Evolutionary conservation across 2,888 invertebrate genomes (phyloP).

Genomic region (Rotaria socialis): DNA sequence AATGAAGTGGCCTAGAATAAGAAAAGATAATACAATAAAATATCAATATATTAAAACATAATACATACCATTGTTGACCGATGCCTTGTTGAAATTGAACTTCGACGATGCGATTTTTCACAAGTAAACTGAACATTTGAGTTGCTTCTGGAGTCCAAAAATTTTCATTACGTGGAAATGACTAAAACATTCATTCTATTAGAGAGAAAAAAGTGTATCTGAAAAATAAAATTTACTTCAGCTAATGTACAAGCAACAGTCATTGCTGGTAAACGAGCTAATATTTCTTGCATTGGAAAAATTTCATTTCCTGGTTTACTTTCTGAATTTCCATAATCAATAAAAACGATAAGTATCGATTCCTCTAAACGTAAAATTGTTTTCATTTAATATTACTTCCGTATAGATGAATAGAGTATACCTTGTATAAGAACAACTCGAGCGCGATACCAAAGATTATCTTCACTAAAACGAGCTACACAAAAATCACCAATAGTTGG

Average conservation of each 20-base stretch:
- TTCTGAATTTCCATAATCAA: slow-evolving; percentile 78
- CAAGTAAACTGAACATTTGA: background rate
- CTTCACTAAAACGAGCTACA: slow-evolving; percentile 80
- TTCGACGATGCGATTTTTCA: slow-evolving; percentile 29
- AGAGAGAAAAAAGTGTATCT: background rate
- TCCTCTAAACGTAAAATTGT: slow-evolving; percentile 49
- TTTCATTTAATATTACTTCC: too few relatives aligned
- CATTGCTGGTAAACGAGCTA: slow-evolving; percentile 4
- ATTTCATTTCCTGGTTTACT: slow-evolving; percentile 22
- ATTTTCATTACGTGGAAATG: slow-evolving; percentile 27
- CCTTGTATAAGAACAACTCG: slow-evolving; percentile 73
- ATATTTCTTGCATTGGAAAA: background rate
- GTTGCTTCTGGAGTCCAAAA: background rate
- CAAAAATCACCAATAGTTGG: slow-evolving; percentile 69
- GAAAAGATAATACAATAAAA: background rate
- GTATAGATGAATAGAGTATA: too few relatives aligned
- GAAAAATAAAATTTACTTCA: background rate
- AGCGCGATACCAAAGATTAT: slow-evolving; percentile 92
- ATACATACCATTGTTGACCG: background rate
- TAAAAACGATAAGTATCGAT: slow-evolving; percentile 76
- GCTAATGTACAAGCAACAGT: slow-evolving; percentile 35
- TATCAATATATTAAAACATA: background rate
- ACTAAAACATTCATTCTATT: background rate
- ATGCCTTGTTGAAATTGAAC: background rate
- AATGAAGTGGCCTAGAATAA: background rate